Percentiles rank a stretch among this genome's conserved stretches.
Conservation (phyloP, 2,113 vertebrate species). For the Corythornis madagascariensis region DNA sequence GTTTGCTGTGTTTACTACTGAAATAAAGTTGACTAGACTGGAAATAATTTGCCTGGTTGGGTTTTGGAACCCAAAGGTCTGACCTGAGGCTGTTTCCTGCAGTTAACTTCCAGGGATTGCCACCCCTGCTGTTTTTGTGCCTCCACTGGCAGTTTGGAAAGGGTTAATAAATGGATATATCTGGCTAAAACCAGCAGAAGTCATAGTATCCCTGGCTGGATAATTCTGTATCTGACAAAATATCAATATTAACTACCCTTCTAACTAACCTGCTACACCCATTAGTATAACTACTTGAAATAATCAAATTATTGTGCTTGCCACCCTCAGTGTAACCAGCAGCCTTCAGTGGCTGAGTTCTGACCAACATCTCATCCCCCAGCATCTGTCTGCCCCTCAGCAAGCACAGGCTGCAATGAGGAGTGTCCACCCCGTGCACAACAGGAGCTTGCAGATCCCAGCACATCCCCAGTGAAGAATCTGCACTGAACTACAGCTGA, state of each 20-base stretch:
- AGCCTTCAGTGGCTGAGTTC: neutral
- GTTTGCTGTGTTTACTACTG: neutral
- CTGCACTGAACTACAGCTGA: neutral
- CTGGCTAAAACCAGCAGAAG: neutral
- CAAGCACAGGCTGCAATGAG: neutral
- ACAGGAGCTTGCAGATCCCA: neutral
- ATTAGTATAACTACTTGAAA: neutral
- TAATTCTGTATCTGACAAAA: neutral
- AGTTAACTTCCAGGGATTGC: neutral
- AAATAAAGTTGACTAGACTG: neutral
- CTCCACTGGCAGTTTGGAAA: neutral
- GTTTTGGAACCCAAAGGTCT: neutral
- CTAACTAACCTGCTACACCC: neutral
- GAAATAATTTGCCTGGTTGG: neutral
- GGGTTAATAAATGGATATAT: neutral
- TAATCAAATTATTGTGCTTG: slow-evolving; percentile 17
- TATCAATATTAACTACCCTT: neutral
- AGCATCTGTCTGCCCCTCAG: neutral
- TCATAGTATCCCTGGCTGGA: neutral
- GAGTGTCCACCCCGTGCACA: neutral
- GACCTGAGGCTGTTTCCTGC: neutral
- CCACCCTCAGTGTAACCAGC: neutral
- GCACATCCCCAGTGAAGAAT: accelerated
- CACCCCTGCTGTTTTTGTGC: neutral
- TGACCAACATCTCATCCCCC: neutral